Conservation (phyloP, 1,140 invertebrate genomes). For the Neodiprion virginianus region DNA sequence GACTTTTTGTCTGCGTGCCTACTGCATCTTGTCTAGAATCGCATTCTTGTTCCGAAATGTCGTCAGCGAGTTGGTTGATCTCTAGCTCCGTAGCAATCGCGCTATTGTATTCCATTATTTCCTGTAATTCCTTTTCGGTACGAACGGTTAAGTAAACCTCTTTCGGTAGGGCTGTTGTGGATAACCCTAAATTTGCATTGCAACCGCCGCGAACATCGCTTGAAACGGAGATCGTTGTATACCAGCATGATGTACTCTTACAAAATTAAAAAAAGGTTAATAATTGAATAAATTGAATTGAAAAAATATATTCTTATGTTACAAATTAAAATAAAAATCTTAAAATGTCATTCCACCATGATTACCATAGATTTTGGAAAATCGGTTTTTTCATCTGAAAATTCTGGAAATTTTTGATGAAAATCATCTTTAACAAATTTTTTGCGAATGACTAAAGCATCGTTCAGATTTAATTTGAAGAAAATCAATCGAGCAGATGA, state of each 20-base stretch:
- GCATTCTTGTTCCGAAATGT: neutral
- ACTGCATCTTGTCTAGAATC: too few relatives aligned
- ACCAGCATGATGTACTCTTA: constrained; percentile 32
- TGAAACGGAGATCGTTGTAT: constrained; percentile 41
- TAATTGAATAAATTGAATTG: neutral
- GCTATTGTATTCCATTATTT: constrained; percentile 18
- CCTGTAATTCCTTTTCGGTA: constrained; percentile 22
- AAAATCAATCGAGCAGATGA: too few relatives aligned
- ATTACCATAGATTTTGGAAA: too few relatives aligned
- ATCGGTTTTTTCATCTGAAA: too few relatives aligned
- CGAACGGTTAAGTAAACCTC: constrained; percentile 12
- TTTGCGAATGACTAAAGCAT: too few relatives aligned
- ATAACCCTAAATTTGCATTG: neutral
- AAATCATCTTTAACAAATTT: too few relatives aligned
- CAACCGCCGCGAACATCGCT: constrained; percentile 35
- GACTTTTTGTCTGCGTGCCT: constrained; percentile 10
- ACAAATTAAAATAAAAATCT: too few relatives aligned
- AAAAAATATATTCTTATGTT: too few relatives aligned
- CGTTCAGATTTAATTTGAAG: too few relatives aligned
- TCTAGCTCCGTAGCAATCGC: constrained; percentile 20
- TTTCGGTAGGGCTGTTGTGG: neutral
- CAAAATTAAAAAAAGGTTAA: neutral
- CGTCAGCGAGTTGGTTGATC: constrained; percentile 18
- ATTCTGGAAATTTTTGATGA: too few relatives aligned
- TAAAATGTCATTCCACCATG: too few relatives aligned